Conservation (phyloP, 1,140 invertebrate genomes). For the Drosophila kanapiae region DNA sequence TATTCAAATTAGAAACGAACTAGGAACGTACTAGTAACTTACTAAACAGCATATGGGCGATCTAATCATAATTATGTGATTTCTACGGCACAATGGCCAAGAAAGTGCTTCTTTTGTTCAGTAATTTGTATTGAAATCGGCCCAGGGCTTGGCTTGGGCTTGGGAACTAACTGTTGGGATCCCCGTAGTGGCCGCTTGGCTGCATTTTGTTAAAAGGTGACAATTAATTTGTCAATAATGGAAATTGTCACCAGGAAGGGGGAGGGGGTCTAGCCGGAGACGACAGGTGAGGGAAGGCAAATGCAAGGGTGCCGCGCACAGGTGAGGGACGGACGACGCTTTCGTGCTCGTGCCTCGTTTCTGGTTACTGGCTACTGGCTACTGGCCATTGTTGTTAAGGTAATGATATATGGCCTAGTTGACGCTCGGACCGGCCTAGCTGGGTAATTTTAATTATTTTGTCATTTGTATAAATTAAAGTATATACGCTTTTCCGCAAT, state of each 20-base stretch:
- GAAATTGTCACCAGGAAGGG: slow-evolving; percentile 61
- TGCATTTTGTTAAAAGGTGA: slow-evolving; percentile 82
- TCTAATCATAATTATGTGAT: slow-evolving; percentile 81
- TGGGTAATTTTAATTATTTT: slow-evolving; percentile 78
- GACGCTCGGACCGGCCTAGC: slow-evolving; percentile 39
- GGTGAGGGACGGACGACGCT: too few relatives aligned
- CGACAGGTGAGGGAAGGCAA: slow-evolving; percentile 6
- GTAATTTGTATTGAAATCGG: slow-evolving; percentile 77
- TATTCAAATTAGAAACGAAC: too few relatives aligned
- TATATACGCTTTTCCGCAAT: slow-evolving; percentile 54
- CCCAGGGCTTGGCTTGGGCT: neutral
- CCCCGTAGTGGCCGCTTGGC: slow-evolving; percentile 39
- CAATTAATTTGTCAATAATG: slow-evolving; percentile 83
- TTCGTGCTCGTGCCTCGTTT: slow-evolving; percentile 59
- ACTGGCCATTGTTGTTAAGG: slow-evolving; percentile 53
- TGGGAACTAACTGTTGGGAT: neutral
- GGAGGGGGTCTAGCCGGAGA: neutral
- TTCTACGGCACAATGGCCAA: slow-evolving; percentile 45
- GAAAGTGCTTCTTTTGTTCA: slow-evolving; percentile 49
- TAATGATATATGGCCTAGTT: slow-evolving; percentile 76
- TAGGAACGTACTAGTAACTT: neutral
- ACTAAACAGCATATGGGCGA: slow-evolving; percentile 18
- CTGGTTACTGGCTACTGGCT: slow-evolving; percentile 16
- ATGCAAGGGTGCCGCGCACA: neutral
- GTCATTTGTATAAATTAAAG: slow-evolving; percentile 84